A percentile compares a stretch with the other conserved stretches of the same genome.
phyloP scores from a whole-genome alignment of 2,113 vertebrate genomes.

The Tachuris rubrigastra region DNA sequence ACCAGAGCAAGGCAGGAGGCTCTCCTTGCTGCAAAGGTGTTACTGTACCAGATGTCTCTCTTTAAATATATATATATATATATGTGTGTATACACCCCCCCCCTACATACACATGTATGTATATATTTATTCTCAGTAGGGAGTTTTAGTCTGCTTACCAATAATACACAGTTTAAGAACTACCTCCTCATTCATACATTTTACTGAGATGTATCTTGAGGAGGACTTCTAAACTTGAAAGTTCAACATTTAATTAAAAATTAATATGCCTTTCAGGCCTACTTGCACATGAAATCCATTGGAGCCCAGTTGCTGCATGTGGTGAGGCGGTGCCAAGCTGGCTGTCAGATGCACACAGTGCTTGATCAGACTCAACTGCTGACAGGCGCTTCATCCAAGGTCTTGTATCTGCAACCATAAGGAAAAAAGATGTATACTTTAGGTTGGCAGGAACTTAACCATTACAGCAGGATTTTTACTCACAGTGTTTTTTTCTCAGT shows the following conservation, averaged over 20 bases:
- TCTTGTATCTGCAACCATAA: not conserved
- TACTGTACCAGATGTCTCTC: not conserved
- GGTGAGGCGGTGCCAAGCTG: not conserved
- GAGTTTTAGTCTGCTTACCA: not conserved
- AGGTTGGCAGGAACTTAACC: not conserved
- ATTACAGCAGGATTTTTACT: not conserved
- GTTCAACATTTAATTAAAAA: not conserved
- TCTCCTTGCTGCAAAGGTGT: not conserved
- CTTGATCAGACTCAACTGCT: not conserved
- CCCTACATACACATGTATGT: fast-evolving
- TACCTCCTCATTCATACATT: not conserved
- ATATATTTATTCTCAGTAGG: not conserved
- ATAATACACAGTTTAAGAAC: not conserved
- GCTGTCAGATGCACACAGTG: not conserved
- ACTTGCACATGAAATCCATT: not conserved
- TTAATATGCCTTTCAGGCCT: not conserved
- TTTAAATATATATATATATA: not conserved
- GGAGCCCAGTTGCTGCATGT: not conserved
- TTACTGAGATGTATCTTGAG: not conserved
- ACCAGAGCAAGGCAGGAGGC: not conserved
- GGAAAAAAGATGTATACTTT: not conserved
- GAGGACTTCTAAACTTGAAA: not conserved
- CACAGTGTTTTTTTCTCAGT: not conserved
- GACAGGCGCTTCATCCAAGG: not conserved
- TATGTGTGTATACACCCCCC: not conserved